phyloP scores from a whole-genome alignment of 2,888 invertebrate species.

The Aphelenchoides bicaudatus region DNA sequence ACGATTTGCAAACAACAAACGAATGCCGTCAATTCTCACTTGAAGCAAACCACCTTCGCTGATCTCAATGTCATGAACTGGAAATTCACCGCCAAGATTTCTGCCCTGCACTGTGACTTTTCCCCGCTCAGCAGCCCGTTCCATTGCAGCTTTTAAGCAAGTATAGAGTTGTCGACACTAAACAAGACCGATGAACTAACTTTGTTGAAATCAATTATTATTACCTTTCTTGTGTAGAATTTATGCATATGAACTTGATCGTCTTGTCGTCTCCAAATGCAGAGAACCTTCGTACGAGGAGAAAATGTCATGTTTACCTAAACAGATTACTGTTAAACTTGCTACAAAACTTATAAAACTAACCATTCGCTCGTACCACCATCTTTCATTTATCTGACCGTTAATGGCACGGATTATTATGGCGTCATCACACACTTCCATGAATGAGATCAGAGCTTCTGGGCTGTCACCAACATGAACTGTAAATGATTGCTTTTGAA shows the following conservation, averaged over 20 bases:
- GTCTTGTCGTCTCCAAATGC: conserved; percentile 88
- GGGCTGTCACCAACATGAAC: conserved; percentile 93
- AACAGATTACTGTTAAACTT: no score
- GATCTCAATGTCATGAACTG: conserved; percentile 91
- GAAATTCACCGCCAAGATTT: conserved; percentile 80
- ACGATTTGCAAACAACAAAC: conserved; percentile 95
- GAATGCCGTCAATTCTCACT: conserved; percentile 94
- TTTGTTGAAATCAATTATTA: neutral
- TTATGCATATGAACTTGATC: conserved; percentile 84
- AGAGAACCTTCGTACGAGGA: conserved; percentile 92
- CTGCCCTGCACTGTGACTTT: conserved; percentile 65
- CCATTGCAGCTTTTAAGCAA: conserved; percentile 98
- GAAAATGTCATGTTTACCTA: conserved; percentile 92
- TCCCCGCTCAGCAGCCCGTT: conserved; percentile 72
- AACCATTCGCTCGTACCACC: conserved; percentile 99
- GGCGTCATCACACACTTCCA: conserved; percentile 83
- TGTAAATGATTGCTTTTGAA: conserved; percentile 94
- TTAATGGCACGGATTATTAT: conserved; percentile 68
- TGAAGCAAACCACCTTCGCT: conserved; percentile 89
- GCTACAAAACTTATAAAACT: no score
- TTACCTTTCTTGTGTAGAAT: conserved; percentile 95
- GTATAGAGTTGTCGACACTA: conserved; percentile 97
- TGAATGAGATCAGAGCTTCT: conserved; percentile 70
- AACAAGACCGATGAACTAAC: conserved; percentile 46
- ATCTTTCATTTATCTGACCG: conserved; percentile 69